Conservation (phyloP, 2,888 invertebrate species). For the Mylabris sibirica region DNA sequence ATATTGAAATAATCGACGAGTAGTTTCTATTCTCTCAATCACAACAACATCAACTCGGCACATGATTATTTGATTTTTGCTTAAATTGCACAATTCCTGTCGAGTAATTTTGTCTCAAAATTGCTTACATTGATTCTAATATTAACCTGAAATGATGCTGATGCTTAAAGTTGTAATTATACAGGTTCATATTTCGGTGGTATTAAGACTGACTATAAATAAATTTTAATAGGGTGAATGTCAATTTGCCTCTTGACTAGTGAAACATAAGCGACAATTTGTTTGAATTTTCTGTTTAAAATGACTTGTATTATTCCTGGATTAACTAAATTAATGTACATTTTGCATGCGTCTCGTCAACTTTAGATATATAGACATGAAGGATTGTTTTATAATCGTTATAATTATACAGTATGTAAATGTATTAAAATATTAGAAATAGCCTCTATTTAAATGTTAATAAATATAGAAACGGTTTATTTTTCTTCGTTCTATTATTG, state of each 20-base stretch:
- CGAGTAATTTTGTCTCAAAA: not conserved
- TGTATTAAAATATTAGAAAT: not conserved
- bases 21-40: no score
- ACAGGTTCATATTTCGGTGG: not conserved
- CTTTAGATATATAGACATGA: not conserved
- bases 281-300: not conserved
- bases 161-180: not conserved
- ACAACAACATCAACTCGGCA: no score
- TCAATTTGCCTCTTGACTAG: not conserved
- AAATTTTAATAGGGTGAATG: not conserved
- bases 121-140: no score
- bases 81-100: not conserved
- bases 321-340: conserved; percentile 9
- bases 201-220: no score
- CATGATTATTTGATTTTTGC: no score
- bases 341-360: not conserved
- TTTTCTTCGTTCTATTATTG: no score
- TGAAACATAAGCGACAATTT: not conserved
- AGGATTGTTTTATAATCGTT: not conserved
- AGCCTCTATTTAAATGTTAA: not conserved
- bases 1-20: no score
- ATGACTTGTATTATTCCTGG: not conserved
- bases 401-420: not conserved
- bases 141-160: not conserved
- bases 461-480: not conserved